phyloP scores from a whole-genome alignment of 2,113 vertebrate species.

The Pionites leucogaster region DNA sequence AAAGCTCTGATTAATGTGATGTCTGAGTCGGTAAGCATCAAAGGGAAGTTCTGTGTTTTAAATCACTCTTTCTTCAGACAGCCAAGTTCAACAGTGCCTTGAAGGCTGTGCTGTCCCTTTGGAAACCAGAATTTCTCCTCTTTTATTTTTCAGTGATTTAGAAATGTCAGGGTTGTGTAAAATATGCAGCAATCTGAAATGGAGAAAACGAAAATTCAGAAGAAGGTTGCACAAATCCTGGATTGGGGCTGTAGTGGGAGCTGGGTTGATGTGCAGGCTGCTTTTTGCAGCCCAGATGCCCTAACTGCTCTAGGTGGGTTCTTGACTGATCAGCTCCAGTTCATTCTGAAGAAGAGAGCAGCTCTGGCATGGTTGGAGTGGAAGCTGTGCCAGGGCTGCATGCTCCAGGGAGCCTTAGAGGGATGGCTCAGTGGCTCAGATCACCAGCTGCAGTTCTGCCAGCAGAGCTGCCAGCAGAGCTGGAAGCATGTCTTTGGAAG shows the following conservation, averaged over 20 bases:
- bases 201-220: background rate
- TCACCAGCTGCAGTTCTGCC: background rate
- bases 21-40: background rate
- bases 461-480: background rate
- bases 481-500: background rate
- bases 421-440: background rate
- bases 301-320: background rate
- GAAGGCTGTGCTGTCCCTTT: background rate
- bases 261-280: background rate
- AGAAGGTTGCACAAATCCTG: background rate
- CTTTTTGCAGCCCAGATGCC: background rate
- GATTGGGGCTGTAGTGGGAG: background rate
- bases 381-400: background rate
- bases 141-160: background rate
- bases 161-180: background rate
- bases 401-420: background rate
- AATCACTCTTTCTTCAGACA: background rate
- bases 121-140: background rate
- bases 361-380: fast-evolving
- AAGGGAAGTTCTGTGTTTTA: constrained; percentile 4
- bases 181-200: background rate
- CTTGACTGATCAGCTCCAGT: background rate
- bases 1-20: background rate
- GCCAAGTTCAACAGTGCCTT: background rate
- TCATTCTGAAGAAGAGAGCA: background rate